These are phyloP conservation scores for Melanotaenia nigrans DNA, from an alignment of 2,797 vertebrate species.

Conservation along the genomic window DNA sequence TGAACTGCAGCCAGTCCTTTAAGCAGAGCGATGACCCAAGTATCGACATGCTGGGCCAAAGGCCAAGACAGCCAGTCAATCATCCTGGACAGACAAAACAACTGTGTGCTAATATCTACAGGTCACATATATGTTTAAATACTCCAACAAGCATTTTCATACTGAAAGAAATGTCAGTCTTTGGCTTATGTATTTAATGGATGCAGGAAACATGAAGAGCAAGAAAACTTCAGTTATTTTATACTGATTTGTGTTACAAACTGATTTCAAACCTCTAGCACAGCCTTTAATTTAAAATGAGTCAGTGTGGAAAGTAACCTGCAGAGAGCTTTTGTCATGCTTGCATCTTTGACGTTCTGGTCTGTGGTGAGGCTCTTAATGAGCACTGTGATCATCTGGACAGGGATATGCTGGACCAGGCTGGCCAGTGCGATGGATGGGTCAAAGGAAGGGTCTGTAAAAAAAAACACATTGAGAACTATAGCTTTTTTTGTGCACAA, in stretches of 20 bases:
- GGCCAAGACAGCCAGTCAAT: conserved; percentile 99
- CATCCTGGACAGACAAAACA: conserved; percentile 81
- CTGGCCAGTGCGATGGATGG: conserved; percentile 95
- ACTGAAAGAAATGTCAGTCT: not conserved
- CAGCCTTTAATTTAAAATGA: not conserved
- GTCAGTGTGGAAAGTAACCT: conserved; percentile 79
- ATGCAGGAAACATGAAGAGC: not conserved
- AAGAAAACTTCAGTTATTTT: not conserved
- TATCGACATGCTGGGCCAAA: conserved; percentile 96
- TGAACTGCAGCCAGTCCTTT: conserved; percentile 97
- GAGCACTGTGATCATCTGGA: conserved; percentile 98
- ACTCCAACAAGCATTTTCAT: not conserved
- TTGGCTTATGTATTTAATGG: not conserved
- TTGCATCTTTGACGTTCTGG: conserved; percentile 96
- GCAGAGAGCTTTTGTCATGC: conserved; percentile 97
- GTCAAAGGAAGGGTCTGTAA: conserved; percentile 91
- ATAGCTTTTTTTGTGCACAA: not conserved
- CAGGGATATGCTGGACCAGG: conserved; percentile 97
- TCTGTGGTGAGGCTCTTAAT: conserved; percentile 98
- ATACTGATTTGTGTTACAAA: not conserved
- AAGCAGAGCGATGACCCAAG: conserved; percentile 95
- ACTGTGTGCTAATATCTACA: not conserved
- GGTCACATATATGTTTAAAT: not conserved
- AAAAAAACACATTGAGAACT: not conserved
- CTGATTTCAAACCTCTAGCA: not conserved